Evolutionary conservation across 2,797 vertebrate species (phyloP), one percentile per base, ranked within the genome.

Genomic region (Micrastur ruficollis): DNA sequence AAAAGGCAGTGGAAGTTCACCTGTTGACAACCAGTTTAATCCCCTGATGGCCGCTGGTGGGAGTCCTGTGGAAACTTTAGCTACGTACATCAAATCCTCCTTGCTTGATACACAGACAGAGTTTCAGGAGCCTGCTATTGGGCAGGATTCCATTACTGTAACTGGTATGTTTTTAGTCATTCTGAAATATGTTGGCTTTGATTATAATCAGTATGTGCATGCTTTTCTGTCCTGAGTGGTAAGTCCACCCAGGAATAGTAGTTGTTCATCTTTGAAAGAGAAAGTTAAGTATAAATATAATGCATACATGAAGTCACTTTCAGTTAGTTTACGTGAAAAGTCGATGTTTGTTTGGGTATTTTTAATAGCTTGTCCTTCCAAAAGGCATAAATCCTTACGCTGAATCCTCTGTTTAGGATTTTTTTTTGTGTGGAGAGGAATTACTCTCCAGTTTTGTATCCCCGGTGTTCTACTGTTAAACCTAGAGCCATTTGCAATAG

Each of bases 21-120:
- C 98, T 65, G 98, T 99, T 95, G 99, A 99, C 96, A 98, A 99
- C 93, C 99, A 99, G 9, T 99, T 98, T 92, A 99, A 98, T 65
- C 81, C 98, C 34, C 92, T 99, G 89, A 98, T 98, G 66, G 98
- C 98, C 26, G 98, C 97, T 94, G 98, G 98, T 85, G 98, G 98
- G 89, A 98, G 98, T 81, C 97, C 98, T 67, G 97, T 99, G 47
- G 98, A 99, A 78, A 97, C 98, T 23, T 97, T 98, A 96, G 98
- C 98, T 52, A 97, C 98, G 3, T 99, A 99, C 90, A 98, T 99
- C 96, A 99, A 98, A 96, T 98, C 98, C 56, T 98, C 98, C 3
- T 97, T 99, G 93, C 97, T 99, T 89, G 98, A 99, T 78, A 89
- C 97, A 56, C 96, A 98, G 5, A 98, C 97, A 79, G 98, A 99